Conservation (phyloP, 2,888 invertebrate genomes). For the Himalopsyche anomala region DNA sequence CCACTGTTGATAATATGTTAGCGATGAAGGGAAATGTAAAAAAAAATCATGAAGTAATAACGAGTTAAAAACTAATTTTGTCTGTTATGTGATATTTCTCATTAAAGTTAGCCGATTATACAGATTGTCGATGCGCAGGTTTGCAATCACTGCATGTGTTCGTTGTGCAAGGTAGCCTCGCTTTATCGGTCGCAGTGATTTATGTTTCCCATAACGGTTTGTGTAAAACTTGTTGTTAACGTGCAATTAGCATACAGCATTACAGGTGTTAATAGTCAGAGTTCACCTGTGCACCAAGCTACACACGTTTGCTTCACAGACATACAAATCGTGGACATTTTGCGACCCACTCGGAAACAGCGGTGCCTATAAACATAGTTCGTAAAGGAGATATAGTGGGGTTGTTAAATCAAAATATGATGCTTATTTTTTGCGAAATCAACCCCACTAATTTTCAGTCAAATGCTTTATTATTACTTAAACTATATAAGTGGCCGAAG, state of each 20-base stretch:
- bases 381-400: neutral
- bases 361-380: too few species aligned
- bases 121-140: neutral
- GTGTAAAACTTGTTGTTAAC: conserved; percentile 58
- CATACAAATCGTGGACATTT: neutral
- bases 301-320: too few species aligned
- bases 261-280: conserved; percentile 58
- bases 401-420: neutral
- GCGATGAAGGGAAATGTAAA: too few species aligned
- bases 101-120: too few species aligned
- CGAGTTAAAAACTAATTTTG: too few species aligned
- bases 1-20: too few species aligned
- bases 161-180: conserved; percentile 48
- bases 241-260: conserved; percentile 59
- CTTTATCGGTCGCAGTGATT: conserved; percentile 53
- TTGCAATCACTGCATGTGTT: conserved; percentile 24
- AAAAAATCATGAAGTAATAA: too few species aligned
- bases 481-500: too few species aligned
- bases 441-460: too few species aligned
- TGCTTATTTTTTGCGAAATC: too few species aligned
- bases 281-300: conserved; percentile 17
- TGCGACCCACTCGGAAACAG: neutral
- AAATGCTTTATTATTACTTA: too few species aligned
- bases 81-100: too few species aligned
- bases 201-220: conserved; percentile 50